phyloP scores from a whole-genome alignment of 2,113 vertebrate genomes.

The Petromus typicus region DNA sequence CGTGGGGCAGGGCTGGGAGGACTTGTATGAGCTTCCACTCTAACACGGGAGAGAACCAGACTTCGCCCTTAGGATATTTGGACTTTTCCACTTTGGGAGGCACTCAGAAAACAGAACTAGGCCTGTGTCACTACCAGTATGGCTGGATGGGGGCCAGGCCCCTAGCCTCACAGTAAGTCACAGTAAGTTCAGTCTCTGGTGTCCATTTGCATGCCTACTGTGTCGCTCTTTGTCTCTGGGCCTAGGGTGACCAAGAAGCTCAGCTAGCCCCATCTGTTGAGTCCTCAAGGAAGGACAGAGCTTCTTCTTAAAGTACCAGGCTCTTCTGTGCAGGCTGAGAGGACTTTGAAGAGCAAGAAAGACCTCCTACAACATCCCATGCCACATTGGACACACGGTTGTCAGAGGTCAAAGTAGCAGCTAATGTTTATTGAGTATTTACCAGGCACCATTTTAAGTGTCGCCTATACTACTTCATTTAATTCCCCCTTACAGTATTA shows the following conservation, averaged over 20 bases:
- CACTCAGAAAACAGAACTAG: background rate
- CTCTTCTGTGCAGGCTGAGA: background rate
- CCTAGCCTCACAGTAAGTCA: background rate
- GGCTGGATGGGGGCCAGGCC: background rate
- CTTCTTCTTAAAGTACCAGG: background rate
- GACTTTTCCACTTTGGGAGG: background rate
- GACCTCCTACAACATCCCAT: background rate
- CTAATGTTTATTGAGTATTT: background rate
- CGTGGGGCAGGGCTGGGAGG: background rate
- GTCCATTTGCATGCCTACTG: background rate
- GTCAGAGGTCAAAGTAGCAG: background rate
- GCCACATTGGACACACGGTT: background rate
- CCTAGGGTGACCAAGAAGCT: background rate
- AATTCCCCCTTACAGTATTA: background rate
- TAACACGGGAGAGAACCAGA: background rate
- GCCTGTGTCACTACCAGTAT: background rate
- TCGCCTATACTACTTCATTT: background rate
- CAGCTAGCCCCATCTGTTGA: background rate
- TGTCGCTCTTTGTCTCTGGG: background rate
- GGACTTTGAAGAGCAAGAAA: background rate
- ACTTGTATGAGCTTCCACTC: no score
- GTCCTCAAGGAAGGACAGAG: background rate
- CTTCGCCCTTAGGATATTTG: background rate
- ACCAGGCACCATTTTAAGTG: background rate
- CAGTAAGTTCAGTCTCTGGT: background rate